phyloP scores from a whole-genome alignment of 1,140 invertebrate genomes.

The Tigriopus japonicus region DNA sequence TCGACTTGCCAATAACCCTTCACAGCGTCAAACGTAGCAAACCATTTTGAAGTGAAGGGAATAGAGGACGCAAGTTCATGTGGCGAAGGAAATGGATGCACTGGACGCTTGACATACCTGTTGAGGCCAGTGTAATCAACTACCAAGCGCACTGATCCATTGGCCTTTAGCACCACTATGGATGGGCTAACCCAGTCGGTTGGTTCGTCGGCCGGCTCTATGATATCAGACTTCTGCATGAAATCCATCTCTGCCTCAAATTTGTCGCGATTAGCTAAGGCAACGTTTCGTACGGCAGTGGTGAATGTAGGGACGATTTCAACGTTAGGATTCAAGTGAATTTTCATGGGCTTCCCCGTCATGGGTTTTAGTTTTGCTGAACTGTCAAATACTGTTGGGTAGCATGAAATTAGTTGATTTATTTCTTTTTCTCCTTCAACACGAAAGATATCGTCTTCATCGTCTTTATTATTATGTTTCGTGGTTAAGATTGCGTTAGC shows the following conservation, averaged over 20 bases:
- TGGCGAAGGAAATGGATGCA: slow-evolving; percentile 20
- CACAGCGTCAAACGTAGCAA: slow-evolving; percentile 20
- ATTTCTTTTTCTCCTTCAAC: too few species aligned
- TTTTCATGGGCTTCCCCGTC: neutral
- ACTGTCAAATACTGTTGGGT: too few species aligned
- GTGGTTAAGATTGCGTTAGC: too few species aligned
- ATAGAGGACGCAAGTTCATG: slow-evolving; percentile 16
- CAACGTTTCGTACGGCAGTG: neutral
- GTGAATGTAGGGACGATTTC: neutral
- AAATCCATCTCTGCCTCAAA: neutral
- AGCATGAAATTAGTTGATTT: too few species aligned
- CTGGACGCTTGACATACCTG: slow-evolving; percentile 19
- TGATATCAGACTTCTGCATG: neutral
- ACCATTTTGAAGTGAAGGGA: slow-evolving; percentile 1
- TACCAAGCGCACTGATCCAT: slow-evolving; percentile 24
- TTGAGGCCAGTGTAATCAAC: slow-evolving; percentile 25
- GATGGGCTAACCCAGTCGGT: neutral
- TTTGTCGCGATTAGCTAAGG: neutral
- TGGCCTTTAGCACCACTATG: slow-evolving; percentile 22
- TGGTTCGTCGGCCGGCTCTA: neutral
- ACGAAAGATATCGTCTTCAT: too few species aligned
- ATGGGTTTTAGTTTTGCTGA: neutral
- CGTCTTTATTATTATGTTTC: too few species aligned
- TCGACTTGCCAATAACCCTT: slow-evolving; percentile 23
- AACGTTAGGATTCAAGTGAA: neutral